phyloP scores from a whole-genome alignment of 2,797 vertebrate genomes.

The Anguilla marmorata region DNA sequence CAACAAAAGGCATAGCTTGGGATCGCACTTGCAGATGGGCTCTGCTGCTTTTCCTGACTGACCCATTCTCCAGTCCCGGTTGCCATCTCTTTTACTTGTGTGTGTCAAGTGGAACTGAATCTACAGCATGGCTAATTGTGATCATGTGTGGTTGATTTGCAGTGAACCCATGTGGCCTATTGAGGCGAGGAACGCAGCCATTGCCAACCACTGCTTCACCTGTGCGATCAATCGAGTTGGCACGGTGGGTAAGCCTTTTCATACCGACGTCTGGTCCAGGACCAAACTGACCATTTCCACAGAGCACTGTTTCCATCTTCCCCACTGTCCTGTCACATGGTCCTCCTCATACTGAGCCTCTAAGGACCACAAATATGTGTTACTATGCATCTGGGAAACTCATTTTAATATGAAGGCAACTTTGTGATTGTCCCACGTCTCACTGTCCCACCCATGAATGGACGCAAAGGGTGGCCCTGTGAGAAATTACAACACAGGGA shows the following conservation, averaged over 20 bases:
- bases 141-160: constrained; percentile 42
- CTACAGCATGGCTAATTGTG: neutral
- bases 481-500: neutral
- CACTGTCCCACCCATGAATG: neutral
- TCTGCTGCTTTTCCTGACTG: neutral
- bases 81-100: too few relatives aligned
- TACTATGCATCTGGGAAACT: neutral
- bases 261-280: neutral
- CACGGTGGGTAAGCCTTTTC: constrained; percentile 69
- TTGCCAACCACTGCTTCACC: constrained; percentile 94
- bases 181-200: constrained; percentile 94
- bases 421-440: neutral
- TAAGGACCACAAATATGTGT: neutral
- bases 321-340: neutral
- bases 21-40: neutral
- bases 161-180: constrained; percentile 94
- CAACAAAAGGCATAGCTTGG: neutral
- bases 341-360: neutral
- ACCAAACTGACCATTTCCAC: neutral
- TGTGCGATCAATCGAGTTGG: constrained; percentile 97
- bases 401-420: neutral
- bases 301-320: neutral
- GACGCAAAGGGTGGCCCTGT: neutral
- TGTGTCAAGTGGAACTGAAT: neutral
- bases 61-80: neutral